Evolutionary conservation across 2,797 vertebrate species (phyloP), one percentile per base, ranked within the genome.

Genomic region (Petrocephalus sullivani): DNA sequence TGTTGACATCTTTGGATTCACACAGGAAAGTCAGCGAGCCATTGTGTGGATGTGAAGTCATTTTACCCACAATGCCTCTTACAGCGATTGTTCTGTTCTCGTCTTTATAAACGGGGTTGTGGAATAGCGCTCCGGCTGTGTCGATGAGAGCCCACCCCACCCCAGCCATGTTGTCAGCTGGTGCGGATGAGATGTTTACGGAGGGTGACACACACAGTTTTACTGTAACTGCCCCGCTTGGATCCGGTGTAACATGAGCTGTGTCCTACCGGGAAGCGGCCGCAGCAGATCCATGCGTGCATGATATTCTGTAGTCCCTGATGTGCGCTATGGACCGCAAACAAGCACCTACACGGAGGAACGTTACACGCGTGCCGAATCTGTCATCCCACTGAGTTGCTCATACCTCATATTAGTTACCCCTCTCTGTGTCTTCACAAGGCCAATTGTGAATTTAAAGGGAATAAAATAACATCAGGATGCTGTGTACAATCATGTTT

Each of bases 221-320:
- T 90, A 92, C 93, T 92, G 92, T 91, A 90, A 92, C 85, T 88
- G 89, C 89, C 93, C 91, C 87, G 90, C 90, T 92, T 89, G 91
- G 92, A 92, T 92, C 91, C 89, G n/a, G 91, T 91, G 92, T 90
- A 75, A 91, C 67, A 86, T 51, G 92, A 94, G 92, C 92, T 91
- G 92, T 88, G 90, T 92, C 91, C 92, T 92, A 94, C 93, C 93
- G 93, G 94, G 91, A 91, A 91, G 90, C 87, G 85, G 87, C 90
- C 87, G 86, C 71, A 89, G 88, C 84, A 91, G 90, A 88, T 90
- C 87, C 86, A 85, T 8, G 87, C 54, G 16, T 88, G 88, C 49
- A 4, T 87, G 86, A 28, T 46, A 87, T 41, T 87, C 87, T 82
- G 71, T 89, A 86, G 86, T 84, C 51, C 87, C 87, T 83, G 82